Conservation (phyloP, 2,888 invertebrate genomes). For the Ctenicera cuprea region DNA sequence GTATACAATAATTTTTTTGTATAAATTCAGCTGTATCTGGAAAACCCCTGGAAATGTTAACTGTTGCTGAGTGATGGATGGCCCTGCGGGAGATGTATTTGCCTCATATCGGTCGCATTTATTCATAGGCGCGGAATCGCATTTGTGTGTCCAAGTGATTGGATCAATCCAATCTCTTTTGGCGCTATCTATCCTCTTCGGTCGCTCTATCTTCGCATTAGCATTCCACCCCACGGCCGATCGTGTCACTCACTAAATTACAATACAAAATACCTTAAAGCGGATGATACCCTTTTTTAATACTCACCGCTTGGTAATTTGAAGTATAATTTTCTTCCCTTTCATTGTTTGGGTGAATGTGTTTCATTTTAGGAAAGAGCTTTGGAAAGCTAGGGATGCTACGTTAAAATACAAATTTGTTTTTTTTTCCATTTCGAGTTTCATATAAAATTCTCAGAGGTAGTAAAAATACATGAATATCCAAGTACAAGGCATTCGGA, state of each 20-base stretch:
- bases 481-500: slow-evolving; percentile 38
- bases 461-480: slow-evolving; percentile 38
- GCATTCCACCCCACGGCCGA: slow-evolving; percentile 59
- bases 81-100: slow-evolving; percentile 62
- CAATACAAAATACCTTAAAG: slow-evolving; percentile 37
- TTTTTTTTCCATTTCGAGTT: neutral
- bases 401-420: neutral
- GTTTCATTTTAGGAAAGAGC: slow-evolving; percentile 6
- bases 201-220: slow-evolving; percentile 60
- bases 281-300: slow-evolving; percentile 27
- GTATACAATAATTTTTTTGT: slow-evolving; percentile 24
- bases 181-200: slow-evolving; percentile 59
- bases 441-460: slow-evolving; percentile 17
- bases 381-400: neutral
- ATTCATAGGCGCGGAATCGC: slow-evolving; percentile 66
- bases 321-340: slow-evolving; percentile 3
- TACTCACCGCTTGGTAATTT: slow-evolving; percentile 7
- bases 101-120: slow-evolving; percentile 66
- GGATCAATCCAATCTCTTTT: slow-evolving; percentile 66
- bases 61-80: slow-evolving; percentile 62
- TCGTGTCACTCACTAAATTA: slow-evolving; percentile 59
- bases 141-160: slow-evolving; percentile 66
- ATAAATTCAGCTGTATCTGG: slow-evolving; percentile 26
- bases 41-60: slow-evolving; percentile 52
- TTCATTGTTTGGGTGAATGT: neutral